Conservation (phyloP, 1,140 invertebrate genomes). For the Adoxophyes honmai region DNA sequence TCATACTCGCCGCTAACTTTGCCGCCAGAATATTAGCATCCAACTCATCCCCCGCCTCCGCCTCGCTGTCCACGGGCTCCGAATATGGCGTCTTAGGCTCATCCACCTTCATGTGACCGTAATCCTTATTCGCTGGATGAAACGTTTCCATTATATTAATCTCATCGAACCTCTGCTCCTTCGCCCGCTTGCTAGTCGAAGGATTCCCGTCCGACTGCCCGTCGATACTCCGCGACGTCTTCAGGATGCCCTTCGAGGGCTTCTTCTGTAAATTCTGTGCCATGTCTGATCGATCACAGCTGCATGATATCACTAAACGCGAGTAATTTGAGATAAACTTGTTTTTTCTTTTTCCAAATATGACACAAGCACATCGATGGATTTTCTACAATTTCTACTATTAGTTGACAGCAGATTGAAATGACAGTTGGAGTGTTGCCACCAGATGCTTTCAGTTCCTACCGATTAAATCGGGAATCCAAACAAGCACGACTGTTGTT, state of each 20-base stretch:
- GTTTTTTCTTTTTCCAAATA: conserved; percentile 36
- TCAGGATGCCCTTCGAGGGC: conserved; percentile 94
- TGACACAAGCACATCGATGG: conserved; percentile 23
- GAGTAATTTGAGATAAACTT: conserved; percentile 23
- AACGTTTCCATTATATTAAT: conserved; percentile 99
- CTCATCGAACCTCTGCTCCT: conserved; percentile 98
- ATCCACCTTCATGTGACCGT: conserved; percentile 99
- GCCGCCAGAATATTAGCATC: conserved; percentile 88
- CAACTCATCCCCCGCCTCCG: conserved; percentile 84
- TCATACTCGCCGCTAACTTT: conserved; percentile 79
- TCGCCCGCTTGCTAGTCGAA: conserved; percentile 79
- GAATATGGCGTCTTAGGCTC: conserved; percentile 97
- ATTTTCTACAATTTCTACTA: conserved; percentile 26
- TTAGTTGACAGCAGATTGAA: conserved; percentile 27
- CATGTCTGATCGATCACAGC: conserved; percentile 45
- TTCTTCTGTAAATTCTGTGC: conserved; percentile 80
- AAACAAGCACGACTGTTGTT: too few species aligned
- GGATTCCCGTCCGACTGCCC: conserved; percentile 52
- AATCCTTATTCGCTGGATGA: conserved; percentile 98
- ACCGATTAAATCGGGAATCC: too few species aligned
- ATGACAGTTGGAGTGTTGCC: conserved; percentile 19
- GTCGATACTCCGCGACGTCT: conserved; percentile 90
- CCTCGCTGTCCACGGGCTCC: conserved; percentile 83
- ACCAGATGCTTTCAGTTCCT: not conserved
- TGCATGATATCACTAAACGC: conserved; percentile 38